A percentile compares a stretch with the other conserved stretches of the same genome.
phyloP scores from a whole-genome alignment of 2,113 vertebrate species.

The Erythrolamprus reginae region DNA sequence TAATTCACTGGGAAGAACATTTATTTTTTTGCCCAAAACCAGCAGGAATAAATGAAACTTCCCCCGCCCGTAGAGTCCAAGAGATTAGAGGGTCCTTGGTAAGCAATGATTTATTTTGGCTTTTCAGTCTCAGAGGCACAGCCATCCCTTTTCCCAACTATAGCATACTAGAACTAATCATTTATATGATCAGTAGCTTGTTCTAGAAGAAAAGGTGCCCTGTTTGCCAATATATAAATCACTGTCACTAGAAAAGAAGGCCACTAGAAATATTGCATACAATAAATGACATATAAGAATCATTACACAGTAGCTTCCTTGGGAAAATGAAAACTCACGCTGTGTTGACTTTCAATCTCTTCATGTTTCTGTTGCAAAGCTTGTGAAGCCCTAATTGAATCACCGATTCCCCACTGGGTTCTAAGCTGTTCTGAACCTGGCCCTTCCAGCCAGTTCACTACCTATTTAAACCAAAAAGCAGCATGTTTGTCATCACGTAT shows the following conservation, averaged over 20 bases:
- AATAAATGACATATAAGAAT: conserved; percentile 6
- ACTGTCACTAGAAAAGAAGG: conserved; percentile 10
- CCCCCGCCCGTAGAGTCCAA: not conserved
- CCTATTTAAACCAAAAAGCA: conserved; percentile 67
- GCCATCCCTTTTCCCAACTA: not conserved
- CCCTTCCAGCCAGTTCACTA: conserved; percentile 98
- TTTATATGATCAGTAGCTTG: not conserved
- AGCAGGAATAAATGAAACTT: not conserved
- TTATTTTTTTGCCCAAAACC: not conserved
- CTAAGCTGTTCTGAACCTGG: conserved; percentile 91
- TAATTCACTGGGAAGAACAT: not conserved
- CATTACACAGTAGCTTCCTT: conserved; percentile 29
- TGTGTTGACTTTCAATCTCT: conserved; percentile 98
- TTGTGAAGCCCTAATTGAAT: conserved; percentile 93
- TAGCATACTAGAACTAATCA: not conserved
- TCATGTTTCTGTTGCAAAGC: conserved; percentile 96
- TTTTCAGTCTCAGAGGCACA: not conserved
- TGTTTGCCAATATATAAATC: conserved; percentile 15
- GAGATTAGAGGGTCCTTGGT: not conserved
- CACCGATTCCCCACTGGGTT: conserved; percentile 93
- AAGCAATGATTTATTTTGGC: not conserved
- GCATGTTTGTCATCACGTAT: conserved; percentile 19
- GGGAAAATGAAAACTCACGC: conserved; percentile 75
- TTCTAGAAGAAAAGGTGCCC: not conserved
- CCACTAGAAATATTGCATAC: not conserved